These are phyloP conservation scores for Brienomyrus brachyistius DNA, from an alignment of 2,113 vertebrate species.

Conservation along the genomic window DNA sequence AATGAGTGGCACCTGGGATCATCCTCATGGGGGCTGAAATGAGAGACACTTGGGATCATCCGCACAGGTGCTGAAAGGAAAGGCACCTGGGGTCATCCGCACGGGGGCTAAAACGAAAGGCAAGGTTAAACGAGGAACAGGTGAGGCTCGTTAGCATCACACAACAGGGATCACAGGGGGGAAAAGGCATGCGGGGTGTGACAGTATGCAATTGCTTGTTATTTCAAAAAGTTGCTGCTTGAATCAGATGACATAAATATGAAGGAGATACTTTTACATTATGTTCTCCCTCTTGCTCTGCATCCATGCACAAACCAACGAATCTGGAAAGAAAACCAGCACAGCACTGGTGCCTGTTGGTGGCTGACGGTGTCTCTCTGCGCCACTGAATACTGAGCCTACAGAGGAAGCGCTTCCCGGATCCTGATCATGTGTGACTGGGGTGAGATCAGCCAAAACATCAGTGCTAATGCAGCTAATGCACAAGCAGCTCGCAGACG, in stretches of 20 bases:
- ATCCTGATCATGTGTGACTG: constrained; percentile 28
- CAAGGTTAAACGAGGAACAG: too few relatives aligned
- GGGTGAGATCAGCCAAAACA: constrained; percentile 19
- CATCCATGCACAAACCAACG: not conserved
- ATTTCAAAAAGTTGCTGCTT: not conserved
- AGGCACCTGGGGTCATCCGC: too few relatives aligned
- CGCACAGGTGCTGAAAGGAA: too few relatives aligned
- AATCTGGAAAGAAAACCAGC: not conserved
- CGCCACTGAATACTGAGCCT: not conserved
- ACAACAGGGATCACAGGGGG: too few relatives aligned
- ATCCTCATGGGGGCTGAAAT: too few relatives aligned
- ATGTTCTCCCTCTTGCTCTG: not conserved
- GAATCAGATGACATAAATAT: not conserved
- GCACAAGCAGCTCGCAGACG: not conserved
- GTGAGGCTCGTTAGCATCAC: too few relatives aligned
- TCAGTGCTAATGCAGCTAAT: not conserved
- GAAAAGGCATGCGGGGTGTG: too few relatives aligned
- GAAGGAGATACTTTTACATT: not conserved
- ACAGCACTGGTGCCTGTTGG: not conserved
- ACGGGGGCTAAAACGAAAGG: too few relatives aligned
- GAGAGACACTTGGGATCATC: too few relatives aligned
- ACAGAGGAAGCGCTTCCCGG: too few relatives aligned
- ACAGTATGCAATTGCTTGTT: too few relatives aligned
- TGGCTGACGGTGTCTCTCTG: not conserved
- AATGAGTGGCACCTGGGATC: too few relatives aligned